Evolutionary conservation across 1,140 invertebrate genomes (phyloP).

Genomic region (Aphaenogaster ashmeadi): DNA sequence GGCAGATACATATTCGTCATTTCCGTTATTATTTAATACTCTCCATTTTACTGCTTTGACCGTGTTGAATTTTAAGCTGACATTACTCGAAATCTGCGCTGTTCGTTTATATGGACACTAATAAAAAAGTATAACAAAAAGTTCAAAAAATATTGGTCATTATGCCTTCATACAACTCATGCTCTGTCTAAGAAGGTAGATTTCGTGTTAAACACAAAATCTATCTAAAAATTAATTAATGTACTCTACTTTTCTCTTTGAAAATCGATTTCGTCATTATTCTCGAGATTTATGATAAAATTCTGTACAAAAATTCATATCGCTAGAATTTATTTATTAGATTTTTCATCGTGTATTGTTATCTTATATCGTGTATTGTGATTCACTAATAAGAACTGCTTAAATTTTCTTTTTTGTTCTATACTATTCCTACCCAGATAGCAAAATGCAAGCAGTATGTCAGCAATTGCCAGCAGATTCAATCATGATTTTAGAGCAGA

Average conservation of each 20-base stretch:
- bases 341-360: not conserved
- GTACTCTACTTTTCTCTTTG: not conserved
- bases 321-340: not conserved
- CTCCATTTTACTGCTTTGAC: slow-evolving; percentile 81
- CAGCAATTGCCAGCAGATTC: too few species aligned
- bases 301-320: not conserved
- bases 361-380: not conserved
- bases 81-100: slow-evolving; percentile 70
- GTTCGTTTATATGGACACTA: slow-evolving; percentile 87
- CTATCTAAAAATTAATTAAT: not conserved
- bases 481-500: too few species aligned
- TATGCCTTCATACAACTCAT: not conserved
- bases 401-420: not conserved
- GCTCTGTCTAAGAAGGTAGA: not conserved
- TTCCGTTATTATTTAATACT: slow-evolving; percentile 80
- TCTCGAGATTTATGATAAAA: not conserved
- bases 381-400: not conserved
- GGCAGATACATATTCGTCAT: slow-evolving; percentile 74
- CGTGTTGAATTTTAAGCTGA: slow-evolving; percentile 82
- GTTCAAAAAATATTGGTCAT: slow-evolving; percentile 10
- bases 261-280: not conserved
- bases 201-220: not conserved
- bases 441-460: too few species aligned
- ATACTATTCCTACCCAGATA: too few species aligned
- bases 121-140: slow-evolving; percentile 20